phyloP scores from a whole-genome alignment of 2,888 invertebrate species.

The Coronaproctus castanopsis region DNA sequence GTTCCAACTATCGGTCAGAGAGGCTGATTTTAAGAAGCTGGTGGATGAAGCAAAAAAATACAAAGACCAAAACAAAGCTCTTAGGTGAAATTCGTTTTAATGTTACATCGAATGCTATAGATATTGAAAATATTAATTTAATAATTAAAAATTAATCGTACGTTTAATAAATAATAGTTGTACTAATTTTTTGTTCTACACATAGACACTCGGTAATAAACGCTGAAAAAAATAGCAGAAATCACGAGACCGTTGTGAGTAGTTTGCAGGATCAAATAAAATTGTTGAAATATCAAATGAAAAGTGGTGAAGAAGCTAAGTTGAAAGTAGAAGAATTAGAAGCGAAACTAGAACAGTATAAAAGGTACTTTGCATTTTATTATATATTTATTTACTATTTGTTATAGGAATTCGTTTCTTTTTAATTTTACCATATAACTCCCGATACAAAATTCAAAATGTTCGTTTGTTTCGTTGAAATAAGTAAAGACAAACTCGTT shows the following conservation, averaged over 20 bases:
- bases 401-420: not conserved
- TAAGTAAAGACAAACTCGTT: too few species aligned
- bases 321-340: conserved; percentile 13
- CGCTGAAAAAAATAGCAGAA: conserved; percentile 12
- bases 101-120: too few species aligned
- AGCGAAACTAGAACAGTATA: conserved; percentile 13
- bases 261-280: conserved; percentile 14
- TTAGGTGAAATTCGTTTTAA: conserved; percentile 13
- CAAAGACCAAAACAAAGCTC: conserved; percentile 8
- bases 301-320: conserved; percentile 9
- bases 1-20: conserved; percentile 14
- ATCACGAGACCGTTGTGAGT: conserved; percentile 12
- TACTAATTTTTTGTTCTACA: too few species aligned
- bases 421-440: not conserved
- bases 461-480: too few species aligned
- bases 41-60: conserved; percentile 6
- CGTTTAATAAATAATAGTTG: too few species aligned
- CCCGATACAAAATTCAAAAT: too few species aligned
- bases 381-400: not conserved
- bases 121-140: too few species aligned
- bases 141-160: too few species aligned
- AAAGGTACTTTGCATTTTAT: conserved; percentile 10
- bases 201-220: conserved; percentile 12
- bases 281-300: conserved; percentile 12
- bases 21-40: conserved; percentile 14